These are phyloP conservation scores for Apogon hyalosoma DNA, from an alignment of 2,797 vertebrate genomes.

Conservation along the genomic window DNA sequence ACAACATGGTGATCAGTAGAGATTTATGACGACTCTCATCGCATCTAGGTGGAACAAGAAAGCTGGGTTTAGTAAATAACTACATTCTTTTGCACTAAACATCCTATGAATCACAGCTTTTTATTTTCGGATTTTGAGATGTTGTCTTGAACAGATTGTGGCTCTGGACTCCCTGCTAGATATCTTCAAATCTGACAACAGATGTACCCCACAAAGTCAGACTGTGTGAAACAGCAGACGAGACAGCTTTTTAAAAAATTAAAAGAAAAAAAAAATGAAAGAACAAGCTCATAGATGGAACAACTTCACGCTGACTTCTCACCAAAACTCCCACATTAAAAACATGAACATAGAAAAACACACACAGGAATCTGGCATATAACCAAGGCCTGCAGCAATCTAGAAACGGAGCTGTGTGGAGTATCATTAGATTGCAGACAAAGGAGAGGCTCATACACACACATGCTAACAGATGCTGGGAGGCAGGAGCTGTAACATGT, in stretches of 20 bases:
- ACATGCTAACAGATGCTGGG: constrained; percentile 51
- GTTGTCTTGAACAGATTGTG: constrained; percentile 42
- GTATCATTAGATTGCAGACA: constrained; percentile 64
- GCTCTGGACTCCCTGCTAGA: constrained; percentile 18
- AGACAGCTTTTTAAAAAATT: constrained; percentile 4
- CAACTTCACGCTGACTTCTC: constrained; percentile 49
- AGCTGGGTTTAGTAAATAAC: not conserved
- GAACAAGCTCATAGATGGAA: constrained; percentile 29
- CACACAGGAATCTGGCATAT: constrained; percentile 42
- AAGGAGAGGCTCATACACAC: constrained; percentile 44
- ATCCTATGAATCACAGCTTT: constrained; percentile 14
- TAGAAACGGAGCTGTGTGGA: constrained; percentile 36
- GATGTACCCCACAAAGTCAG: constrained; percentile 31
- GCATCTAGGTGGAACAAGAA: not conserved
- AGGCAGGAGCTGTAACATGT: constrained; percentile 65
- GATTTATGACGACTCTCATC: constrained; percentile 11
- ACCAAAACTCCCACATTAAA: constrained; percentile 54
- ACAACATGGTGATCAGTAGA: not conserved
- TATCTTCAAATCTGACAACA: constrained; percentile 42
- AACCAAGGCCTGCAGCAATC: constrained; percentile 55
- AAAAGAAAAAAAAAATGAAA: constrained; percentile 10
- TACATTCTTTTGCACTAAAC: constrained; percentile 16
- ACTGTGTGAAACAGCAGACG: constrained; percentile 42
- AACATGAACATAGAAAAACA: constrained; percentile 35
- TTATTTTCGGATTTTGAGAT: constrained; percentile 30